Evolutionary conservation across 2,797 vertebrate genomes (phyloP), one percentile per base, ranked within the genome.

Genomic region (Enoplosus armatus): DNA sequence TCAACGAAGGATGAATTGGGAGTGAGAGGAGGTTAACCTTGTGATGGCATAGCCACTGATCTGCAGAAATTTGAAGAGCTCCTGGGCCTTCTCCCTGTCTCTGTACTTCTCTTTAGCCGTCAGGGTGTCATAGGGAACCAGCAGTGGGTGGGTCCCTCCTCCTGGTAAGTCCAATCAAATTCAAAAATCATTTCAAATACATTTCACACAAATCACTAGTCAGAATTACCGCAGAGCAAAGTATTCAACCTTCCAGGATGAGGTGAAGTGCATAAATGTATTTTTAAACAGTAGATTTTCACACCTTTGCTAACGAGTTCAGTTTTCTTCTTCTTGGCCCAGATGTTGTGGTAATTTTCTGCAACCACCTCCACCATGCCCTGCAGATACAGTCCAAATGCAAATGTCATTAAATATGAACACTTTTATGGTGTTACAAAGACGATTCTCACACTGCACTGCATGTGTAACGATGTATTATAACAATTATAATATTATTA

Each of bases 261-360:
- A 29, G 1, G 22, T 6, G 16, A 45, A 39, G 11, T 2, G 18
- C 4, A 3, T 2, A 15, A 31, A 16, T 31, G 12, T 2, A 6
- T 37, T 59, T 59, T 60, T 6, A 37, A 15, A 27, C 2, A 53
- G 22, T 60, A 74, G 20, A 58, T 41, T 15, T 3, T 41, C 81
- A 31, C 85, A 99, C 98, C 98, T 98, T 97, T 99, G 90, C 96
- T 96, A 79, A 95, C 93, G 33, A 99, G 95, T 69, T 99, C 98
- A 59, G 92, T 86, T 91, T 98, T 99, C 95, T 99, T 99, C 95
- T 99, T 99, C 94, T 97, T 99, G 83, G 98, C 97, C 98, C 98
- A 99, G 92, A 99, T 99, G 89, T 98, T 99, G 92, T 99, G 98
- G 90, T 99, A 99, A 87, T 99, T 99, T 94, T 99, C 98, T 79